Conservation (phyloP, 2,113 vertebrate genomes). For the Crotalus tigris region DNA sequence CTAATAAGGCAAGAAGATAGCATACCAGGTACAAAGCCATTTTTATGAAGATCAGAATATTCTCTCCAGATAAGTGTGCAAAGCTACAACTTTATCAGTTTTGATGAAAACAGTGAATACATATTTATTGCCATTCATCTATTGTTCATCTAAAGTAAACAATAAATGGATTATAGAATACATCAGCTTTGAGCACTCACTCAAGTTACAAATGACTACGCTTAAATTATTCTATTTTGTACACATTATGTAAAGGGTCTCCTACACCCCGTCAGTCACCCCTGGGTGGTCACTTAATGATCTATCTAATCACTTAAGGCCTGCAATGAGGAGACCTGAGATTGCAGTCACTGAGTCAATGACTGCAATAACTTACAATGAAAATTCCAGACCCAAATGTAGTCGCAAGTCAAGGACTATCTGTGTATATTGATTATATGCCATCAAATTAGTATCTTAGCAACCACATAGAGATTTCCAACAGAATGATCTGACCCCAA, state of each 20-base stretch:
- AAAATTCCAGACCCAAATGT: background rate
- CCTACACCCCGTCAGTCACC: background rate
- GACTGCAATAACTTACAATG: background rate
- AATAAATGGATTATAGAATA: background rate
- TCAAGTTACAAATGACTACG: background rate
- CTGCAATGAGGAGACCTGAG: background rate
- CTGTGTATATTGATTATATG: background rate
- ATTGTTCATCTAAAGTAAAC: background rate
- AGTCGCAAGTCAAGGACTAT: background rate
- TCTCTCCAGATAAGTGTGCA: background rate
- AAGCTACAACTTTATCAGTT: background rate
- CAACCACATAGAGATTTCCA: background rate
- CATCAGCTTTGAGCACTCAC: background rate
- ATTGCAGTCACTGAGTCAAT: background rate
- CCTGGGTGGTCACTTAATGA: background rate
- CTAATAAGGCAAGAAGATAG: background rate
- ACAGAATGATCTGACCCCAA: background rate
- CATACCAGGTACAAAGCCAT: background rate
- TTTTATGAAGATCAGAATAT: background rate
- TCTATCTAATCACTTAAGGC: background rate
- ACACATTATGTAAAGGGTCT: background rate
- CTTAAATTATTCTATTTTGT: background rate
- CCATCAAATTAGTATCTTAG: background rate
- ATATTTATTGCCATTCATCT: background rate
- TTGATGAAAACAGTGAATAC: background rate